Percentiles rank a stretch among this genome's conserved stretches.
phyloP scores from a whole-genome alignment of 1,140 invertebrate genomes.

The Ostrea edulis region DNA sequence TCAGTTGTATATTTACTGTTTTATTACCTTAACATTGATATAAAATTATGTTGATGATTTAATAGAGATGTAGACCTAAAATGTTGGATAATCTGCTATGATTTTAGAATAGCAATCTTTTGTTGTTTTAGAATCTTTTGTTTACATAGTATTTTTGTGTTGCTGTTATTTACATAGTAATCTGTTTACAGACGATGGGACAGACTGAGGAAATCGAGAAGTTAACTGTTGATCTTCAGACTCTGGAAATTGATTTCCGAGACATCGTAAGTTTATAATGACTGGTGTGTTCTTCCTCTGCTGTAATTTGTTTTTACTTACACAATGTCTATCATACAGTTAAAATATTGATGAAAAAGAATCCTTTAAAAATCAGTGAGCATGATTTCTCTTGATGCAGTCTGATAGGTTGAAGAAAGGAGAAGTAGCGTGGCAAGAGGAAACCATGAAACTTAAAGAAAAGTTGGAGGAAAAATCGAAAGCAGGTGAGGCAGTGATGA shows the following conservation, averaged over 20 bases:
- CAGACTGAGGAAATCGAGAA: conserved; percentile 68
- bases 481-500: conserved; percentile 29
- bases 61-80: no score
- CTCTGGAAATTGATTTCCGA: conserved; percentile 66
- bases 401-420: conserved; percentile 79
- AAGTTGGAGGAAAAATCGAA: conserved; percentile 57
- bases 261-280: conserved; percentile 64
- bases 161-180: not conserved
- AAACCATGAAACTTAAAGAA: conserved; percentile 53
- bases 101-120: no score
- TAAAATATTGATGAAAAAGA: no score
- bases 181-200: conserved; percentile 61
- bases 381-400: conserved; percentile 34
- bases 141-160: not conserved
- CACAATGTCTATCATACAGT: no score
- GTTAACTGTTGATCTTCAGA: conserved; percentile 70
- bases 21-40: no score
- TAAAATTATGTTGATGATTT: no score
- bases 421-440: conserved; percentile 3
- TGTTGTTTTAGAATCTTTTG: not conserved
- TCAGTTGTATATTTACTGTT: no score
- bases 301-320: not conserved
- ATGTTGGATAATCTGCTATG: no score
- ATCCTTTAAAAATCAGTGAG: not conserved
- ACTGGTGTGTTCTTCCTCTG: not conserved